A percentile compares a stretch with the other conserved stretches of the same genome.
These are phyloP conservation scores for Calliphora vomitoria DNA, from an alignment of 2,888 invertebrate species.

Conservation along the genomic window DNA sequence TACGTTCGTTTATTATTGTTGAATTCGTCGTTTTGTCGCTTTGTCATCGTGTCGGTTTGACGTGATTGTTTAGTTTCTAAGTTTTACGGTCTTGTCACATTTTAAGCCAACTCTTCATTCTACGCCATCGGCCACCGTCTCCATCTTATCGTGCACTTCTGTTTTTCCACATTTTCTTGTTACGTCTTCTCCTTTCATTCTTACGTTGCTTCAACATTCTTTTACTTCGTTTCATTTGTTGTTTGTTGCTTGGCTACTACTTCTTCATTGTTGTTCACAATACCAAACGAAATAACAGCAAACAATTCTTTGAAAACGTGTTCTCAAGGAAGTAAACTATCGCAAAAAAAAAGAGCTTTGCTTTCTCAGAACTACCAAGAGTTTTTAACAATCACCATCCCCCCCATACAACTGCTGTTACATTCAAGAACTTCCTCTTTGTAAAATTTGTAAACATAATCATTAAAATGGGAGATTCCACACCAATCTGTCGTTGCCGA, in stretches of 20 bases:
- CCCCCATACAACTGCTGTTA: not conserved
- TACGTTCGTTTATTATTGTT: constrained; percentile 54
- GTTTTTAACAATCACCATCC: not conserved
- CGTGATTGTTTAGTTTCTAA: constrained; percentile 49
- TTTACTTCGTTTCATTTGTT: constrained; percentile 39
- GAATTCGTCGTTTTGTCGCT: constrained; percentile 44
- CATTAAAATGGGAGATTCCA: constrained; percentile 89
- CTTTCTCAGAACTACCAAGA: constrained; percentile 9
- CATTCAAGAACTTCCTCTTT: constrained; percentile 41
- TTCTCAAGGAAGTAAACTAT: constrained; percentile 73
- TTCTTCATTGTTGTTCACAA: constrained; percentile 18
- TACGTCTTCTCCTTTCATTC: constrained; percentile 43
- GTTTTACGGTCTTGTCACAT: constrained; percentile 63
- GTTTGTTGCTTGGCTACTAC: constrained; percentile 41
- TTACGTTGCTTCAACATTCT: constrained; percentile 39
- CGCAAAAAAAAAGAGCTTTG: constrained; percentile 25
- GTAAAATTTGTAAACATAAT: not conserved
- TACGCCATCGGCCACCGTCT: constrained; percentile 39
- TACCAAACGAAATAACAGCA: constrained; percentile 13
- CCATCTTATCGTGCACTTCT: constrained; percentile 52
- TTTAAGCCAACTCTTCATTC: constrained; percentile 51
- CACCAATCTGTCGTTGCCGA: constrained; percentile 97
- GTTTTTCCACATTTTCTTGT: constrained; percentile 42
- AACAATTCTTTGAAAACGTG: constrained; percentile 66
- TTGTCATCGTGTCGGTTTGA: constrained; percentile 51